Evolutionary conservation across 2,113 vertebrate species (phyloP), one percentile per base, ranked within the genome.

Genomic region (Illadopsis cleaveri): DNA sequence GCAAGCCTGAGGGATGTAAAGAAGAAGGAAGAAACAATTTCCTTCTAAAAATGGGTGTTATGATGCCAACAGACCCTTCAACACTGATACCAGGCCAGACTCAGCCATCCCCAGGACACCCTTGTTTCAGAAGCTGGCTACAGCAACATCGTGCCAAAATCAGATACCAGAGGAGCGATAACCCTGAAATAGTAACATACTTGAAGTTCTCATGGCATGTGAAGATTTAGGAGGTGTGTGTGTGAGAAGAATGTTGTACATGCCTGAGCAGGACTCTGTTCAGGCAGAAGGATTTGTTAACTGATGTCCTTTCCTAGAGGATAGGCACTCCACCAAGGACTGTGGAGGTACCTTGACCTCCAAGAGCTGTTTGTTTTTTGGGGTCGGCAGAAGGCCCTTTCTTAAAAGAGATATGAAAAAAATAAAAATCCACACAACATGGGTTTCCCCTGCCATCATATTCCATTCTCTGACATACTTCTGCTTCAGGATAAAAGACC

Each of bases 141-240:
- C n/a, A 73, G 51, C 75, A 92, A 28, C 14, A 66, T 70, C 18
- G 6, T 77, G 79, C 42, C 71, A 83, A 71, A 92, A 94, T 86
- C 90, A 70, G 69, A 88, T 73, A 66, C 40, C 0, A 0, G 35
- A 80, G 82, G 33, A 78, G 76, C 42, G 79, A 77, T 77, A 91
- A 78, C 50, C 68, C 51, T 70, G 61, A 86, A 90, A 94, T 90
- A 95, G 88, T 66, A 93, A 93, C 71, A n/a, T 58, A 88, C 58
- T 90, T 86, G 24, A 86, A 91, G 51, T 95, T 66, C 88, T 78
- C 57, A 40, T 45, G 64, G 71, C 42, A 77, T 45, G 66, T 79
- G 73, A 96, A 77, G 78, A 71, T 64, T 24, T 54, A 58, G 45
- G 82, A 89, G 48, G 73, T 22, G 61, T 31, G 19, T 57, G 23